These are phyloP conservation scores for Mythimna impura DNA, from an alignment of 2,888 invertebrate species.

Conservation along the genomic window DNA sequence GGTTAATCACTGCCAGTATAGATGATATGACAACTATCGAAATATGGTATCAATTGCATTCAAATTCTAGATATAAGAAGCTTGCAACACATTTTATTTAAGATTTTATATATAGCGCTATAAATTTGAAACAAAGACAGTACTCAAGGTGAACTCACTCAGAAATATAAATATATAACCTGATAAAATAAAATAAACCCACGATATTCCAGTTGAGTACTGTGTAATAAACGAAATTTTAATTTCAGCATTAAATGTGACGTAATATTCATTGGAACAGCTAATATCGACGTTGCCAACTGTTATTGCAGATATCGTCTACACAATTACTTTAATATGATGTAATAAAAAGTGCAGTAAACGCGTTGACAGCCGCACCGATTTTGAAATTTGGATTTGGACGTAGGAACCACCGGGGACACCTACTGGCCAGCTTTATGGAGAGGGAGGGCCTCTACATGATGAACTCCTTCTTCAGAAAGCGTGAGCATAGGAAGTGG, in stretches of 20 bases:
- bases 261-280: conserved; percentile 53
- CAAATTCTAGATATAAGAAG: not conserved
- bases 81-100: not conserved
- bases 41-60: conserved; percentile 1
- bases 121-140: not conserved
- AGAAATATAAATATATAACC: conserved; percentile 19
- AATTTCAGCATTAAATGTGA: conserved; percentile 60
- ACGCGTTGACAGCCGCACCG: conserved; percentile 42
- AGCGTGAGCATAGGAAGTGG: too few relatives aligned
- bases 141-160: not conserved
- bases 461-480: too few relatives aligned
- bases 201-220: conserved; percentile 26
- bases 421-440: too few relatives aligned
- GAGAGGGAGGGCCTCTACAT: too few relatives aligned
- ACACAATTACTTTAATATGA: conserved; percentile 53
- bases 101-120: not conserved
- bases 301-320: conserved; percentile 58
- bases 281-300: conserved; percentile 59
- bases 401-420: too few relatives aligned
- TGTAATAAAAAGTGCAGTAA: conserved; percentile 58
- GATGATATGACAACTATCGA: conserved; percentile 19
- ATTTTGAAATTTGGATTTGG: conserved; percentile 36
- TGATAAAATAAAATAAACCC: conserved; percentile 22
- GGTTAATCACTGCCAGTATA: conserved; percentile 1
- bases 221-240: conserved; percentile 53